Base-by-base conservation (phyloP, 1,140 invertebrate species). In the Pseudomyrmex cubaensis region DNA sequence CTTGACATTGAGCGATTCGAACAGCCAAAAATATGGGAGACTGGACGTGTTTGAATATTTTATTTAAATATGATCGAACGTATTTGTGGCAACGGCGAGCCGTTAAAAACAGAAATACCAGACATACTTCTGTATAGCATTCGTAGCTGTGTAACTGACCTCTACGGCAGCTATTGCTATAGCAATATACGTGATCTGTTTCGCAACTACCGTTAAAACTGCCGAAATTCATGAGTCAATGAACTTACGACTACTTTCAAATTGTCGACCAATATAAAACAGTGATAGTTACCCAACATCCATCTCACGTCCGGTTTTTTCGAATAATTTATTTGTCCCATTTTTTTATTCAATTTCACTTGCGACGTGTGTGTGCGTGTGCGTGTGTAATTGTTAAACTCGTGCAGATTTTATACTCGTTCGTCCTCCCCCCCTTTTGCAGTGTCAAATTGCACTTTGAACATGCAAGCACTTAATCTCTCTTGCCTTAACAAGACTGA, bases 401-500 rank as follows among this genome's bases (percentile, higher is more conserved):
- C 64, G 54, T 76, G 50, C 35, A 35, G 50, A 73, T 77, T 35
- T 35, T 35, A 35, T 20, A 75, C 52, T 46, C 72, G 10, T 15
- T 25, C 25, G 35, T 0, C 35, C 35, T 0, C 5, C 35, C 35
- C 5, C 35, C 0, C 35, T 35, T 73, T 82, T 20, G 64, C 35
- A 8, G 10, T 70, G 35, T 64, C 56, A 7, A 20, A 84, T 35
- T 63, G 50, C 85, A 72, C 25, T 64, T 12, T 25, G 20, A 78
- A 75, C 15, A 50, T 82, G 35, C 61, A 44, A 72, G 46, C 13
- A 80, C 69, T 17, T 62, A 69, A 84, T 85, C 80, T 85, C 85
- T 86, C 86, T 86, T 82, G 84, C 86, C 84, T 62, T 82, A 57
- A 82, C 56, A 82, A 85, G 82, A 88, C 85, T 88, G 86, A 87